Percentiles rank a stretch among this genome's conserved stretches.
These are phyloP conservation scores for Lepidochitona cinerea DNA, from an alignment of 2,888 invertebrate genomes.

Conservation along the genomic window DNA sequence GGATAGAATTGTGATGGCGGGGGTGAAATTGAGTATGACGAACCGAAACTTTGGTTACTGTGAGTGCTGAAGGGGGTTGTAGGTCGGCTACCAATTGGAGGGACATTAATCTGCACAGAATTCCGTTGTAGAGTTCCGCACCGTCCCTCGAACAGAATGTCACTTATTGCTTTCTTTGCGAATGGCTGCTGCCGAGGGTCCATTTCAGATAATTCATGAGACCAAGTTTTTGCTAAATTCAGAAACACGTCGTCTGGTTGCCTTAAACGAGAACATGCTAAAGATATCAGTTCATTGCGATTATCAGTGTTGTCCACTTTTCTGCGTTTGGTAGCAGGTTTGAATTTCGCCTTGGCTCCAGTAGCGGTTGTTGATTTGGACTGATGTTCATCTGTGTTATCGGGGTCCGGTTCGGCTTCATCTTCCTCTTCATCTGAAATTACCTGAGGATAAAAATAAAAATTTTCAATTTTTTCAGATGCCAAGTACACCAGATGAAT, in stretches of 20 bases:
- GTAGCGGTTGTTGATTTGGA: too few relatives aligned
- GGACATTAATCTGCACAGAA: constrained; percentile 15
- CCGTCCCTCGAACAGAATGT: constrained; percentile 21
- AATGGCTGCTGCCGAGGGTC: constrained; percentile 13
- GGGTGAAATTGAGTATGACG: too few relatives aligned
- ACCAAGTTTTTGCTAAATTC: constrained; percentile 13
- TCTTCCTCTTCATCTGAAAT: not conserved
- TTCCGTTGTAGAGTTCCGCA: constrained; percentile 16
- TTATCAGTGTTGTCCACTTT: too few relatives aligned
- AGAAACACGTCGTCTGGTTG: constrained; percentile 9
- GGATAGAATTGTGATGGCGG: too few relatives aligned
- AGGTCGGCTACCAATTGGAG: too few relatives aligned
- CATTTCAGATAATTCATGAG: constrained; percentile 14
- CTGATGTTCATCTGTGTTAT: not conserved
- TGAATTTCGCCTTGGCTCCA: too few relatives aligned
- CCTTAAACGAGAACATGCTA: constrained; percentile 10
- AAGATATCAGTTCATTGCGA: constrained; percentile 11
- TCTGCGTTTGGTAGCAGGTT: too few relatives aligned
- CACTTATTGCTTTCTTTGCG: constrained; percentile 22
- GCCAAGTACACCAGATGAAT: not conserved
- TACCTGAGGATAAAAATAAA: too few relatives aligned
- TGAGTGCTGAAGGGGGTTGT: too few relatives aligned
- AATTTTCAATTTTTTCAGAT: not conserved
- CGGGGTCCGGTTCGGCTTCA: not conserved
- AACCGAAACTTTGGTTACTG: too few relatives aligned